phyloP scores from a whole-genome alignment of 2,888 invertebrate genomes.

The Megamerina dolium region DNA sequence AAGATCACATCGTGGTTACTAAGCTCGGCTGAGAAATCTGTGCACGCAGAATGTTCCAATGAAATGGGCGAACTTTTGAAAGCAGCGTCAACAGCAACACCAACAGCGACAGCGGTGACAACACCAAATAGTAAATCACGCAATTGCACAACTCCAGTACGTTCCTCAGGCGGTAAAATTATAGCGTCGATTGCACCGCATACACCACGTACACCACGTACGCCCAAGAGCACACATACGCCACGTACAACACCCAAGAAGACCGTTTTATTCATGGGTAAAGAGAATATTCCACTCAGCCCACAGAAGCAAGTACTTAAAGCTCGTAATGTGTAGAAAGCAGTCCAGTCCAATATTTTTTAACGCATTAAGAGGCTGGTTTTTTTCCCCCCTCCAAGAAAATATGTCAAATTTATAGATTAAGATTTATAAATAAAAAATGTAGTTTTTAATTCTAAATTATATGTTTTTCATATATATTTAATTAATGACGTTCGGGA shows the following conservation, averaged over 20 bases:
- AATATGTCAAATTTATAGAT: conserved; percentile 5
- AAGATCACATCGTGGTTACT: conserved; percentile 45
- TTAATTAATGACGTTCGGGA: no score
- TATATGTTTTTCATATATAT: no score
- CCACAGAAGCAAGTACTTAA: conserved; percentile 46
- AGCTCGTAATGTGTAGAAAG: conserved; percentile 35
- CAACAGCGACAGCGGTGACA: conserved; percentile 31
- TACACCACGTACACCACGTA: conserved; percentile 28
- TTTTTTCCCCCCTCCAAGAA: no score
- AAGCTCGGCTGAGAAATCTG: conserved; percentile 35
- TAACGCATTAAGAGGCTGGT: not conserved
- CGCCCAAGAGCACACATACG: conserved; percentile 31
- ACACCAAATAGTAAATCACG: conserved; percentile 18
- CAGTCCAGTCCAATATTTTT: not conserved
- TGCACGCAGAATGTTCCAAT: conserved; percentile 34
- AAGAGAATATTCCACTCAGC: conserved; percentile 45
- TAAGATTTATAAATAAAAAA: no score
- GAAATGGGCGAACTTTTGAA: conserved; percentile 39
- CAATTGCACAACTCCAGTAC: conserved; percentile 21
- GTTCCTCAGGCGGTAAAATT: conserved; percentile 16
- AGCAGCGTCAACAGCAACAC: no score
- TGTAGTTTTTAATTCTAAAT: no score
- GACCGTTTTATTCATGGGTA: conserved; percentile 44
- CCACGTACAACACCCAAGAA: conserved; percentile 47
- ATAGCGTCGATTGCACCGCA: conserved; percentile 12